phyloP scores from a whole-genome alignment of 2,888 invertebrate genomes.

The Amaurobius ferox region DNA sequence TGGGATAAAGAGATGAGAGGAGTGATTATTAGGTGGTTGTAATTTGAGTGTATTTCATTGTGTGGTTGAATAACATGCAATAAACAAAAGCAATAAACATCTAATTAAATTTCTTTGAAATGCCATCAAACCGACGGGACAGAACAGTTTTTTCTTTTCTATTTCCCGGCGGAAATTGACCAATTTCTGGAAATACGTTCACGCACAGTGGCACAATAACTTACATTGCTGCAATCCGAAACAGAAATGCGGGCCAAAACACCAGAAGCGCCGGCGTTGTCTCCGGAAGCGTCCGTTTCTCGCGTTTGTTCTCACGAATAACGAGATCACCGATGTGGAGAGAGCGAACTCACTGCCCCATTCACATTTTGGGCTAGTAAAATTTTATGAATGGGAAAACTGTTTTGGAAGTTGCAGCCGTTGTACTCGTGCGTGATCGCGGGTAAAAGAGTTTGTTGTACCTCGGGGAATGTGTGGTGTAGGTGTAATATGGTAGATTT shows the following conservation, averaged over 20 bases:
- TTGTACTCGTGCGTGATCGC: background rate
- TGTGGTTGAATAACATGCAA: too few species aligned
- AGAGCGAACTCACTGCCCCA: background rate
- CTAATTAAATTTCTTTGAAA: too few species aligned
- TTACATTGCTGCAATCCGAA: background rate
- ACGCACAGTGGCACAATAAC: background rate
- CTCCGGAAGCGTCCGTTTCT: background rate
- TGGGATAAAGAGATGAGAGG: too few species aligned
- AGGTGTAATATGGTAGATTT: too few species aligned
- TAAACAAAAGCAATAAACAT: too few species aligned
- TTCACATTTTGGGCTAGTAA: background rate
- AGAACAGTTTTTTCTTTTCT: background rate
- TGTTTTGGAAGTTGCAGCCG: background rate
- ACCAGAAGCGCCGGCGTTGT: background rate
- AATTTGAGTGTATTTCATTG: too few species aligned
- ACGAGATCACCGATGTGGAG: background rate
- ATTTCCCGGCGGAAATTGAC: background rate
- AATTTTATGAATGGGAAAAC: background rate
- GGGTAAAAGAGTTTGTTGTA: background rate
- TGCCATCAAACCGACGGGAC: too few species aligned
- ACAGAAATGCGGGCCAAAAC: background rate
- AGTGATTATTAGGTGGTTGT: too few species aligned
- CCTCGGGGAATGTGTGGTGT: too few species aligned
- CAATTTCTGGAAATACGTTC: background rate
- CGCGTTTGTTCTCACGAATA: too few species aligned